Percentiles rank a stretch among this genome's conserved stretches.
Conservation (phyloP, 1,140 invertebrate species). For the Leptonema lineaticorne region DNA sequence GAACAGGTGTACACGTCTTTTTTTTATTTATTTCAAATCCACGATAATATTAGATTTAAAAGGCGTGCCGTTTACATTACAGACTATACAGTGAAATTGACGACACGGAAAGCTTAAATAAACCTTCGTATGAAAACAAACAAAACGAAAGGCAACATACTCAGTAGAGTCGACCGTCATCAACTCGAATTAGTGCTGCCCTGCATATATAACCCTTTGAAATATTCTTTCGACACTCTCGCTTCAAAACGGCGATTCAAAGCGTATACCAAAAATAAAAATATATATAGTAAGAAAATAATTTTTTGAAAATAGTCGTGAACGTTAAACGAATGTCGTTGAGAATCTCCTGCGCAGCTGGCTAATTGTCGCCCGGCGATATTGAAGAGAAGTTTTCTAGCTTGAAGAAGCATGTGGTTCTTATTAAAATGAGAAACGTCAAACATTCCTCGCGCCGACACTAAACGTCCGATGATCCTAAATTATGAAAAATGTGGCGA, state of each 20-base stretch:
- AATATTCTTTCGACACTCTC: slow-evolving; percentile 25
- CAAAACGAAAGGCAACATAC: neutral
- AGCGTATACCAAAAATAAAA: neutral
- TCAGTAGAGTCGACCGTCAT: slow-evolving; percentile 6
- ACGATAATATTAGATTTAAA: neutral
- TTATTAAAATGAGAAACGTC: slow-evolving; percentile 38
- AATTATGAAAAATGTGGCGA: slow-evolving; percentile 16
- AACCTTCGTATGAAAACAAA: slow-evolving; percentile 3
- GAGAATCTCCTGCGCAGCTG: neutral
- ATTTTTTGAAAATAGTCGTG: neutral
- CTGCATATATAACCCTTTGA: slow-evolving; percentile 27
- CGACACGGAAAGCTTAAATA: slow-evolving; percentile 5
- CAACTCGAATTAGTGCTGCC: slow-evolving; percentile 26
- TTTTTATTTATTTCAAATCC: neutral
- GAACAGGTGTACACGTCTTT: no score
- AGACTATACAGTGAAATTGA: neutral
- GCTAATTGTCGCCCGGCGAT: slow-evolving; percentile 10
- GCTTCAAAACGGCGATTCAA: neutral
- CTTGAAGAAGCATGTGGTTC: slow-evolving; percentile 36
- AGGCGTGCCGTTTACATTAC: neutral
- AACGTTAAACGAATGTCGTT: neutral
- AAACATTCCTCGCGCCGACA: slow-evolving; percentile 33
- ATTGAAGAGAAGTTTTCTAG: slow-evolving; percentile 9
- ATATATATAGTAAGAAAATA: neutral
- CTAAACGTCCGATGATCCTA: slow-evolving; percentile 19